Percentiles rank a stretch among this genome's conserved stretches.
phyloP scores from a whole-genome alignment of 1,140 invertebrate genomes.

The Octopus bimaculoides region DNA sequence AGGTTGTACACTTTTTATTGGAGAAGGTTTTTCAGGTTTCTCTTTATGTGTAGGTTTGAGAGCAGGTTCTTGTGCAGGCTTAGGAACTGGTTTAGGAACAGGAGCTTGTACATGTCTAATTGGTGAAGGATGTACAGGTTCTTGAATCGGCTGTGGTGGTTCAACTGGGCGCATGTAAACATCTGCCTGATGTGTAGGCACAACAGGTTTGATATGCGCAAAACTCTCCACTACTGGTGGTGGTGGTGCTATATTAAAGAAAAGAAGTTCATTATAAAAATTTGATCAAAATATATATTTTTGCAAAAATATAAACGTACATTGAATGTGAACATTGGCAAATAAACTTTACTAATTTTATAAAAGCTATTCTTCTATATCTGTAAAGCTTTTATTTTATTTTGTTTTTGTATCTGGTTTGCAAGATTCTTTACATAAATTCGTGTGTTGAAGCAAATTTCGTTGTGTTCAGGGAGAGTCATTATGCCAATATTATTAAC shows the following conservation, averaged over 20 bases:
- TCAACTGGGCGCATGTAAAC: neutral
- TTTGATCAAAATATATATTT: too few species aligned
- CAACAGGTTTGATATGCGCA: neutral
- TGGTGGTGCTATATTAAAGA: neutral
- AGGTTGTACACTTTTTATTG: slow-evolving; percentile 40
- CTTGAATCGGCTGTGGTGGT: neutral
- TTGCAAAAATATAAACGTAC: too few species aligned
- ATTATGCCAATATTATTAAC: too few species aligned
- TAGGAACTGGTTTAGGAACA: slow-evolving; percentile 7
- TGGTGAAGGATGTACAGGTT: neutral
- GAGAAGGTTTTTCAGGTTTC: slow-evolving; percentile 33
- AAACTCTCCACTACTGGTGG: neutral
- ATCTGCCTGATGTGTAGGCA: neutral
- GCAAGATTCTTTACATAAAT: too few species aligned
- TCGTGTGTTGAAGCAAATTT: too few species aligned
- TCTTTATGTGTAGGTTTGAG: slow-evolving; percentile 26
- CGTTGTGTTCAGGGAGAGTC: too few species aligned
- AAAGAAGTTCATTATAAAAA: too few species aligned
- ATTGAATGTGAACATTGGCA: too few species aligned
- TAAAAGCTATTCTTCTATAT: too few species aligned
- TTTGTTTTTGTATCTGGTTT: too few species aligned
- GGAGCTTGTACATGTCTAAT: slow-evolving; percentile 7
- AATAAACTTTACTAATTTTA: too few species aligned
- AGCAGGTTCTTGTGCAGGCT: neutral
- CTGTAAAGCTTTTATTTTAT: too few species aligned